Percentiles rank a stretch among this genome's conserved stretches.
Evolutionary conservation across 2,113 vertebrate species (phyloP).

Genomic region (Charina bottae): DNA sequence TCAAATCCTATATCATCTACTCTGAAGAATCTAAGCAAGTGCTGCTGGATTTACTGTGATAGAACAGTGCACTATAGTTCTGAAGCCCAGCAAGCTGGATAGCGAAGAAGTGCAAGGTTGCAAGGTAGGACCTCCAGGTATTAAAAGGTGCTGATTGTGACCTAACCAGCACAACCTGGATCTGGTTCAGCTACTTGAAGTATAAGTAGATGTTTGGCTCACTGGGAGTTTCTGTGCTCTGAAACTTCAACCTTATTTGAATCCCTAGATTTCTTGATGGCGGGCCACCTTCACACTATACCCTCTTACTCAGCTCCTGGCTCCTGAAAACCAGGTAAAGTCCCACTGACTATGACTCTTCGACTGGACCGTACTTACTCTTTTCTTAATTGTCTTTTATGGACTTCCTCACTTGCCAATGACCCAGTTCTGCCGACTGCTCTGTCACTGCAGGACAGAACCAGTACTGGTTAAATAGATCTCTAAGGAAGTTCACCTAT

Average conservation of each 20-base stretch:
- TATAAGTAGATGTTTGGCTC: neutral
- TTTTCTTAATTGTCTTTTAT: neutral
- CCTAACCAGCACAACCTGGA: neutral
- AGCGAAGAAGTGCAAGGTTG: neutral
- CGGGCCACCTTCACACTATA: neutral
- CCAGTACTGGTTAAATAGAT: neutral
- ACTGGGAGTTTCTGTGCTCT: neutral
- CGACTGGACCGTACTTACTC: neutral
- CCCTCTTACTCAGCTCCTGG: neutral
- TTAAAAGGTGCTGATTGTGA: neutral
- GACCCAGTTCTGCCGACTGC: neutral
- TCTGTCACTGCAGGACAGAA: neutral
- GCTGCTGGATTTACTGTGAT: neutral
- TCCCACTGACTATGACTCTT: neutral
- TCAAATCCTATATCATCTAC: neutral
- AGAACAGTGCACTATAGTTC: neutral
- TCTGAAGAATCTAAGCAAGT: neutral
- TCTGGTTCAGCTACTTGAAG: neutral
- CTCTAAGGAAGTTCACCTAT: neutral
- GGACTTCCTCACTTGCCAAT: neutral
- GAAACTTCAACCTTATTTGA: neutral
- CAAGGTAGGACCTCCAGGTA: neutral
- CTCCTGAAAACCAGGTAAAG: neutral
- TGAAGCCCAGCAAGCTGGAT: neutral
- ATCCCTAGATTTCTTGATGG: neutral